Evolutionary conservation across 2,888 invertebrate species (phyloP), one percentile per base, ranked within the genome.

Genomic region (Hydrotaea diabolus): DNA sequence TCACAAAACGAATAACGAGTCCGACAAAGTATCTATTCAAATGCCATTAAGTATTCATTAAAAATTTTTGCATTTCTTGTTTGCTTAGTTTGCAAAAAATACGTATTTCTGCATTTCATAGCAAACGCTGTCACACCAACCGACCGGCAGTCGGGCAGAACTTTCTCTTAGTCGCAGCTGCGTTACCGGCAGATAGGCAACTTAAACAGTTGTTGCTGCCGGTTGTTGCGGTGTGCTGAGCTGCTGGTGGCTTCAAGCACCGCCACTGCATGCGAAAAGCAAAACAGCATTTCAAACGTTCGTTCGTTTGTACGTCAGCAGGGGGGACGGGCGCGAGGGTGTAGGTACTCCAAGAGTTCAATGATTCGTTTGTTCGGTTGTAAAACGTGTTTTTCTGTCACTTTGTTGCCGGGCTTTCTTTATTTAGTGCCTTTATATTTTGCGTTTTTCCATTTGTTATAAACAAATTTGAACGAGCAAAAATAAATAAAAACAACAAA

Each of bases 101-200:
- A 9, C 74, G 64, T 31, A 66, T 53, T 59, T 80, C 73, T 78
- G 78, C 81, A 81, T 77, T 73, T 74, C 43, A 82, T 76, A 81
- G 23, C n/a, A 8, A 21, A 43, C 71, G 77, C 39, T 57, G 77
- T 79, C 79, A 11, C 43, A 46, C 46, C 4, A 43, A 17, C 39
- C 0, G 7, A 19, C 36, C 17, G 36, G n/a, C 66, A 66, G 83
- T 31, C 36, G 71, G 77, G 82, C 82, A 82, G 82, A 82, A 85
- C 85, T 85, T 85, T 85, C 85, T 85, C 85, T 82, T 82, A 69
- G 79, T 69, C 69, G 79, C 82, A 85, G 79, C 85, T 74, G 59
- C 46, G 49, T 17, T 55, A 57, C 17, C 31, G 36, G 46, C n/a
- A n/a, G n/a, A n/a, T n/a, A 59, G 75, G 31, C n/a, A 39, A 49